A percentile compares a stretch with the other conserved stretches of the same genome.
Evolutionary conservation across 1,140 invertebrate genomes (phyloP).

Genomic region (Eubasilissa regina): DNA sequence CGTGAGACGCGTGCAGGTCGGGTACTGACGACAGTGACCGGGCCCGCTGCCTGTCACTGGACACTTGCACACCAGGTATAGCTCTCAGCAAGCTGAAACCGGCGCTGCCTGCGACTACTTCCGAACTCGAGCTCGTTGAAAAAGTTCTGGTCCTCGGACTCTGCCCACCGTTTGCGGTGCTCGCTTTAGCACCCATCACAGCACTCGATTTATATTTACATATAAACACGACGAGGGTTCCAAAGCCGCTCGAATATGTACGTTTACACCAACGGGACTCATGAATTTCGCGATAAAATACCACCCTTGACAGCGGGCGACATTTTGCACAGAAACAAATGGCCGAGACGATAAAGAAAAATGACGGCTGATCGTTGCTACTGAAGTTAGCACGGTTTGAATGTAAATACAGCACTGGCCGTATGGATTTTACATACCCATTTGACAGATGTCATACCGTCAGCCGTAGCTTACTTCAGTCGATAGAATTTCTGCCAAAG

Average conservation of each 20-base stretch:
- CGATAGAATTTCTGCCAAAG: conserved; percentile 27
- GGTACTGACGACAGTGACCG: conserved; percentile 88
- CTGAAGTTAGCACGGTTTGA: conserved; percentile 45
- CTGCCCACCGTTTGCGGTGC: conserved; percentile 81
- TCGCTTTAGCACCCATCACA: conserved; percentile 87
- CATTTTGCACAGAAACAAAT: conserved; percentile 65
- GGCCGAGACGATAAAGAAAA: conserved; percentile 54
- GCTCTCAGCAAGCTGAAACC: conserved; percentile 84
- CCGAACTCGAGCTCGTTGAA: conserved; percentile 82
- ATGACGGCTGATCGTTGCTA: conserved; percentile 52
- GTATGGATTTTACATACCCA: conserved; percentile 46
- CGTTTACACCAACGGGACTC: conserved; percentile 58
- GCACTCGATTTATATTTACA: conserved; percentile 39
- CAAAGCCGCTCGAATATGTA: conserved; percentile 59
- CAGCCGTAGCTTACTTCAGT: conserved; percentile 50
- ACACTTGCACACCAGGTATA: conserved; percentile 79
- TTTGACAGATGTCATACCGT: conserved; percentile 50
- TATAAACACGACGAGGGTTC: conserved; percentile 50
- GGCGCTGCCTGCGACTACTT: conserved; percentile 76
- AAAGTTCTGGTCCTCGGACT: conserved; percentile 84
- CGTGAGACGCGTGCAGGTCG: conserved; percentile 78
- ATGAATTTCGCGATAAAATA: conserved; percentile 64
- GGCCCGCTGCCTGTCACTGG: conserved; percentile 84
- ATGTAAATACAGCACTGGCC: conserved; percentile 55
- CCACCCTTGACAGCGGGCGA: conserved; percentile 65